Evolutionary conservation across 1,140 invertebrate genomes (phyloP).

Genomic region (Macrobrachium rosenbergii): DNA sequence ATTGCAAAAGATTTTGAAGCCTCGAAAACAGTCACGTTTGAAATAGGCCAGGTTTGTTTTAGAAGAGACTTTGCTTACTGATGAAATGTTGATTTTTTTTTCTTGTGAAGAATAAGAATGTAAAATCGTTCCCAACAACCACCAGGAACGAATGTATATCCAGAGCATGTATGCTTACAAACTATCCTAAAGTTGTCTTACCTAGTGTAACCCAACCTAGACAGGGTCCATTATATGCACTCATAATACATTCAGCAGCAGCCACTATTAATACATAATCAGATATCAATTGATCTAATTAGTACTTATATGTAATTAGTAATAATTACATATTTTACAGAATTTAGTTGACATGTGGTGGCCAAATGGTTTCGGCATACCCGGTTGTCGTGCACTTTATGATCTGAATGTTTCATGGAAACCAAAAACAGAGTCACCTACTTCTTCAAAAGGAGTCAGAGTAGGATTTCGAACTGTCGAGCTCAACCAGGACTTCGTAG

Average conservation of each 20-base stretch:
- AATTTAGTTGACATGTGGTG: constrained; percentile 82
- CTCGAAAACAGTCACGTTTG: constrained; percentile 1
- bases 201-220: no score
- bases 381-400: constrained; percentile 87
- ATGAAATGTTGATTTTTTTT: not conserved
- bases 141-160: not conserved
- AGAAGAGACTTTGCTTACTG: not conserved
- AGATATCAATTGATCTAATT: not conserved
- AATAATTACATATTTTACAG: constrained; percentile 9
- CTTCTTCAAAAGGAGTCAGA: constrained; percentile 70
- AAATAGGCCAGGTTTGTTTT: constrained; percentile 10
- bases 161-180: not conserved
- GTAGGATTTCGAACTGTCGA: constrained; percentile 92
- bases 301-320: not conserved
- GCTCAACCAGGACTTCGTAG: constrained; percentile 72
- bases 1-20: constrained; percentile 22
- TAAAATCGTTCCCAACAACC: not conserved
- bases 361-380: constrained; percentile 95
- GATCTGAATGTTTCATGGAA: constrained; percentile 74
- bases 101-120: not conserved
- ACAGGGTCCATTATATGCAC: not conserved
- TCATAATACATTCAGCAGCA: not conserved
- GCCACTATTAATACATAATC: not conserved
- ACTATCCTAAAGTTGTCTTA: no score
- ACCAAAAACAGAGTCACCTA: constrained; percentile 68